Evolutionary conservation across 2,113 vertebrate genomes (phyloP).

Genomic region (Oreochromis aureus): DNA sequence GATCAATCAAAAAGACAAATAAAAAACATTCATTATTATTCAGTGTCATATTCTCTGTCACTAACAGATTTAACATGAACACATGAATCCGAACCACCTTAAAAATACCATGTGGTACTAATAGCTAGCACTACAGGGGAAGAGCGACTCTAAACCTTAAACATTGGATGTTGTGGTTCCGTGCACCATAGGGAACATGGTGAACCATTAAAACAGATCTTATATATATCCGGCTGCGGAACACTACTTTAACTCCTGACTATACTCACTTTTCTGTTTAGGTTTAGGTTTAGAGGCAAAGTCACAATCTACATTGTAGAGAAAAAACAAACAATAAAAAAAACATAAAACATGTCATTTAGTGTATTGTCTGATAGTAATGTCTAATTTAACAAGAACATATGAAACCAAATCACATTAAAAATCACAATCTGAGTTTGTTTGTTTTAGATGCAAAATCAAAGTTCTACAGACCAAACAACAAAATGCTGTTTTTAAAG

Average conservation of each 20-base stretch:
- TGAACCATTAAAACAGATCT: neutral
- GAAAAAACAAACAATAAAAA: neutral
- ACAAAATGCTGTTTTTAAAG: neutral
- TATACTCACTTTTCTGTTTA: neutral
- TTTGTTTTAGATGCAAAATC: neutral
- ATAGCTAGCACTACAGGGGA: neutral
- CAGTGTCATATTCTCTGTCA: neutral
- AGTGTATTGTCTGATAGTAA: neutral
- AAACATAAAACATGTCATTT: neutral
- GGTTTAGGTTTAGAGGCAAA: neutral
- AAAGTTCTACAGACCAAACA: neutral
- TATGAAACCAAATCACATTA: neutral
- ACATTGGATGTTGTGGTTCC: neutral
- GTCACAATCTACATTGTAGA: neutral
- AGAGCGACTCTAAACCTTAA: neutral
- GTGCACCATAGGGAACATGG: neutral
- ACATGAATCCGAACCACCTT: neutral
- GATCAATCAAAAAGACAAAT: neutral
- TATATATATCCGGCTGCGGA: neutral
- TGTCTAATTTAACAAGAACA: neutral
- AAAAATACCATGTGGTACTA: neutral
- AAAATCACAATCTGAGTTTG: neutral
- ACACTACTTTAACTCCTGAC: neutral
- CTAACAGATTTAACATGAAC: neutral
- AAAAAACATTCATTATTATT: neutral